Base-by-base conservation (phyloP, 1,140 invertebrate genomes). In the Eumaeus atala region DNA sequence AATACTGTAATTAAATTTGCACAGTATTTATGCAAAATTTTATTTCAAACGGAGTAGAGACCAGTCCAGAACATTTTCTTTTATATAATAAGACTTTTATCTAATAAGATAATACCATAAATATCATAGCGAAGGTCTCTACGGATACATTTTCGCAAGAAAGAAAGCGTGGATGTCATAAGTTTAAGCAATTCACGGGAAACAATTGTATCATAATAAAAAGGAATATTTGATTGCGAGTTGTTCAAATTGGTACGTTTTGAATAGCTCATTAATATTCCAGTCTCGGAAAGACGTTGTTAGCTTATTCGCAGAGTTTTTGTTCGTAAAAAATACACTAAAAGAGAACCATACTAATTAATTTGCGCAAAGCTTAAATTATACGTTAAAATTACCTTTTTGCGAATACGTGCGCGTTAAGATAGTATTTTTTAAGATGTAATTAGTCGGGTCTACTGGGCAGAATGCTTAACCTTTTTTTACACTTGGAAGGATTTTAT, bases 181-280 rank as follows among this genome's bases (percentile, higher is more conserved):
- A 28, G 53, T 51, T 55, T 35, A 54, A 56, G 38, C 37, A 16
- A 28, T 56, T 35, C 35, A 35, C 49, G 12, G 40, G 36, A 17
- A 38, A 50, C 21, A 37, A 56, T 35, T 51, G 54, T 57, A 57
- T 54, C 37, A 36, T 50, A 54, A 64, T 55, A 57, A 64, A 60
- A 47, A 51, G 38, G 60, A 64, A 51, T 55, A 49, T 60, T 60
- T 60, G 61, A 64, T 60, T 54, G 54, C 18, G 51, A n/a, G 38
- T 56, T 49, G 35, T 49, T 60, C 55, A 58, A 63, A 63, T 66
- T 63, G 18, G 44, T 49, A 55, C 35, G 12, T 55, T 58, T 57
- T 28, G 48, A 54, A 58, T 38, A 21, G 35, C 33, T 59, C 51
- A 61, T 67, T 64, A 64, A 54, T 61, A 67, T 67, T 67, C 65